Base-by-base conservation (phyloP, 2,113 vertebrate genomes). In the Heteronetta atricapilla region DNA sequence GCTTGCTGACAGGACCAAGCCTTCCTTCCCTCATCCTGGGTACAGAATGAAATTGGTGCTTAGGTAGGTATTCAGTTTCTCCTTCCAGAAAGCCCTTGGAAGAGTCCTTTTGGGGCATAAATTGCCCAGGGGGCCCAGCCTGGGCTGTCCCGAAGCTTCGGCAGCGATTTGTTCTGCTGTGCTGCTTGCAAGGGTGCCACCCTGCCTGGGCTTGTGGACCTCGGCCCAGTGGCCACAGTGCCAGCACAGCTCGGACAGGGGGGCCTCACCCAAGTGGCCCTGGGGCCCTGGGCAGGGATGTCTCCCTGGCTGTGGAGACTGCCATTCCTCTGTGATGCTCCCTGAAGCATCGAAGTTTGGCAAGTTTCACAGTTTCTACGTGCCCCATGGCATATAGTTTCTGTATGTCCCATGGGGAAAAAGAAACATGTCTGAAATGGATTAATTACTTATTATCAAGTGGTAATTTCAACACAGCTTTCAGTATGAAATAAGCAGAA, bases 1-100 rank as follows among this genome's bases (percentile, higher is more conserved):
- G 0, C 72, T 77, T 5, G 0, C 68, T 0, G 0, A 5, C 6
- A n/a, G 29, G 10, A 19, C 11, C 78, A 5, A 8, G 0, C 34
- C 8, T 3, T 38, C 2, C 59, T 78, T 60, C 82, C 55, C 88
- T 69, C 26, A 75, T 53, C 40, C 76, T 38, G 48, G 28, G 3
- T 20, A 0, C 2, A 44, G 62, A 42, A 21, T 36, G 76, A 2
- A 3, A 0, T 11, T 6, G 0, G 4, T 20, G 29, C 79, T 36
- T 5, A 5, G 74, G 44, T 67, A 76, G 36, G 21, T 82, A 3
- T 25, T 6, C 10, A 2, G 21, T 29, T 76, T 50, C 70, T 73
- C 50, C 42, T 76, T 28, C n/a, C 55, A 3, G 3, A 25, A 22
- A 64, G 18, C n/a, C 40, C 22, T 60, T 44, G 21, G 34, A 36